phyloP scores from a whole-genome alignment of 1,140 invertebrate species.

The Mylabris phalerata region DNA sequence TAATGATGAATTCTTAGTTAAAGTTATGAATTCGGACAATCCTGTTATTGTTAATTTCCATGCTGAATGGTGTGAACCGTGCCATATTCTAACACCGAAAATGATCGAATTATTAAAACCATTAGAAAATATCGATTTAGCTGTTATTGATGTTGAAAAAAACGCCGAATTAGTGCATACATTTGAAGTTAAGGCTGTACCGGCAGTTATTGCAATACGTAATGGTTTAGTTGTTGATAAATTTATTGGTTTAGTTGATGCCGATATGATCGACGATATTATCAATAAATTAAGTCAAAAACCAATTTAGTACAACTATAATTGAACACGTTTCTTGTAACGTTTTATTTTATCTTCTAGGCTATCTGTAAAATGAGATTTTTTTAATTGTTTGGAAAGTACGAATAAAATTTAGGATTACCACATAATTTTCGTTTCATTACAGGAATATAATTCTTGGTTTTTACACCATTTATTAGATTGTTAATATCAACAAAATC shows the following conservation, averaged over 20 bases:
- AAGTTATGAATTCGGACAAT: slow-evolving; percentile 74
- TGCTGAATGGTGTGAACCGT: slow-evolving; percentile 92
- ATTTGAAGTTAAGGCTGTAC: slow-evolving; percentile 84
- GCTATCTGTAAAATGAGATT: slow-evolving; percentile 27
- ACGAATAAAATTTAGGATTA: slow-evolving; percentile 41
- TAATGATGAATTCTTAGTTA: slow-evolving; percentile 52
- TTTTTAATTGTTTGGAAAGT: no score
- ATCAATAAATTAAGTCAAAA: slow-evolving; percentile 63
- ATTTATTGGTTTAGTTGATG: slow-evolving; percentile 85
- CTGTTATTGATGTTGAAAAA: slow-evolving; percentile 87
- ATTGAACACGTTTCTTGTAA: slow-evolving; percentile 25
- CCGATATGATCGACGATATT: slow-evolving; percentile 74
- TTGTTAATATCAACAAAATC: slow-evolving; percentile 47
- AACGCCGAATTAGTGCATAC: slow-evolving; percentile 76
- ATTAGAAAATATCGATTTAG: slow-evolving; percentile 73
- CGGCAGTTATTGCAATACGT: slow-evolving; percentile 81
- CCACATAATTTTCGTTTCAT: slow-evolving; percentile 67
- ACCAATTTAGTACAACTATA: background rate
- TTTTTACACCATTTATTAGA: slow-evolving; percentile 61
- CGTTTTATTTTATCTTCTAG: slow-evolving; percentile 36
- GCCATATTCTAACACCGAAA: slow-evolving; percentile 88
- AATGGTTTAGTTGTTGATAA: slow-evolving; percentile 86
- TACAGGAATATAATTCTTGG: slow-evolving; percentile 65
- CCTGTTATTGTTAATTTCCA: slow-evolving; percentile 84
- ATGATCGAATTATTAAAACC: slow-evolving; percentile 74